Conservation (phyloP, 2,113 vertebrate genomes). For the Myotis brandtii region DNA sequence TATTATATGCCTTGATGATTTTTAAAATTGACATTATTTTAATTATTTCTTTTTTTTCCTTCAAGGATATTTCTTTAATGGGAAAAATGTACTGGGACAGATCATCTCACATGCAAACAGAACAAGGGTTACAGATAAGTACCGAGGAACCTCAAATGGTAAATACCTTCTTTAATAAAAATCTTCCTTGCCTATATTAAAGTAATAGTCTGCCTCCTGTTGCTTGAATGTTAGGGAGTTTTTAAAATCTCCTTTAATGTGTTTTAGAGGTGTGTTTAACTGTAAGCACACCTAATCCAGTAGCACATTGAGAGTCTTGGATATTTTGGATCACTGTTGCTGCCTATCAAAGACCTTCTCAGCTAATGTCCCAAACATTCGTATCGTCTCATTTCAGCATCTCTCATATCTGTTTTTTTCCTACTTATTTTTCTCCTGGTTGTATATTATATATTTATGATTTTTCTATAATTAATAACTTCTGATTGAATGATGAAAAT, state of each 20-base stretch:
- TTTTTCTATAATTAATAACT: neutral
- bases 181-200: neutral
- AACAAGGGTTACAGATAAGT: neutral
- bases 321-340: neutral
- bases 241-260: neutral
- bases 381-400: neutral
- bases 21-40: slow-evolving; percentile 23
- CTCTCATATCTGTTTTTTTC: neutral
- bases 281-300: neutral
- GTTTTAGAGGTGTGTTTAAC: neutral
- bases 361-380: neutral
- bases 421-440: slow-evolving; percentile 8
- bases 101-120: neutral
- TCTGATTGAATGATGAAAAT: neutral
- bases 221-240: neutral
- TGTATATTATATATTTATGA: neutral
- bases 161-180: slow-evolving; percentile 22
- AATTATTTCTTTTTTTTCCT: slow-evolving; percentile 31
- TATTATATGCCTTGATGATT: neutral
- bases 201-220: neutral
- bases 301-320: neutral
- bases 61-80: slow-evolving; percentile 69
- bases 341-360: neutral
- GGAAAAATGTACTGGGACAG: neutral
- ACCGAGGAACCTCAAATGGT: neutral